Conservation (phyloP, 2,888 invertebrate genomes). For the Ctenicera cuprea region DNA sequence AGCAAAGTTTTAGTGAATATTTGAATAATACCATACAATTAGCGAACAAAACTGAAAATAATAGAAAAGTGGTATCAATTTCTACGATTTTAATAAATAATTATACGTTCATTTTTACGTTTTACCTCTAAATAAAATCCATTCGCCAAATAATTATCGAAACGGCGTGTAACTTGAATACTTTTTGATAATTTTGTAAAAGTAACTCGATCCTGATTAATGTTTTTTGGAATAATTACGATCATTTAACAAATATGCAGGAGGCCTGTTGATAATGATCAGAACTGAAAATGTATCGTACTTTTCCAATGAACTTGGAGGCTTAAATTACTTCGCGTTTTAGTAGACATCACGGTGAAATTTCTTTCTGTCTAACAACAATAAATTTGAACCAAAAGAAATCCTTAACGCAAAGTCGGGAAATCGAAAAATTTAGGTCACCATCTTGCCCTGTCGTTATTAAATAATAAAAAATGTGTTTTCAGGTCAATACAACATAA, state of each 20-base stretch:
- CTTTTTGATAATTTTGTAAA: conserved; percentile 53
- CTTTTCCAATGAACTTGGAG: neutral
- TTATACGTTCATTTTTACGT: conserved; percentile 2
- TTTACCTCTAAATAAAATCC: conserved; percentile 32
- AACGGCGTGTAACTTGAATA: conserved; percentile 45
- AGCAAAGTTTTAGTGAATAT: too few relatives aligned
- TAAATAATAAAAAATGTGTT: conserved; percentile 33
- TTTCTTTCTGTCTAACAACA: neutral
- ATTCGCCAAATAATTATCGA: conserved; percentile 44
- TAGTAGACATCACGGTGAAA: too few relatives aligned
- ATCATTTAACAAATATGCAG: conserved; percentile 45
- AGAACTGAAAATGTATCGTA: conserved; percentile 28
- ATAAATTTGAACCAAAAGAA: too few relatives aligned
- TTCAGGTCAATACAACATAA: conserved; percentile 40
- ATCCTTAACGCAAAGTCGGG: neutral
- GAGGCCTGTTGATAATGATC: conserved; percentile 41
- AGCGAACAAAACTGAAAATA: too few relatives aligned
- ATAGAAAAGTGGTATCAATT: conserved; percentile 1
- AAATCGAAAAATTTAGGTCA: neutral
- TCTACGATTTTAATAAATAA: conserved; percentile 28
- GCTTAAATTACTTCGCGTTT: neutral
- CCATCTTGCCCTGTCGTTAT: neutral
- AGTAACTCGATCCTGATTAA: conserved; percentile 52
- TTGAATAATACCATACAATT: too few relatives aligned
- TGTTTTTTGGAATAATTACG: conserved; percentile 54